These are phyloP conservation scores for Leptinotarsa peninsularis DNA, from an alignment of 2,888 invertebrate genomes.

Conservation along the genomic window DNA sequence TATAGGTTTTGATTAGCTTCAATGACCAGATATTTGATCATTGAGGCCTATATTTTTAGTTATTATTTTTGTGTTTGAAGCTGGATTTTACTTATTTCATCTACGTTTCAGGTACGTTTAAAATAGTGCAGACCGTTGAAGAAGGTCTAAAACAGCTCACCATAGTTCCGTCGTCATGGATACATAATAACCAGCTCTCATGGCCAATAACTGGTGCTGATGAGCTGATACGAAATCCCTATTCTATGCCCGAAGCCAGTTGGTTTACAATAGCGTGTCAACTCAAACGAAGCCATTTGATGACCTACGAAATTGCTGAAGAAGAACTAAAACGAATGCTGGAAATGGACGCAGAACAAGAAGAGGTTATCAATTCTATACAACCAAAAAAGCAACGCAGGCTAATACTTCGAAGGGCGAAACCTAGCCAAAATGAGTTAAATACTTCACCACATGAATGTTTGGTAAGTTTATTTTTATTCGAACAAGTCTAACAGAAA, in stretches of 20 bases:
- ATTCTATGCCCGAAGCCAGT: not conserved
- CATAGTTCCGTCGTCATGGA: not conserved
- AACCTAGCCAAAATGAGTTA: not conserved
- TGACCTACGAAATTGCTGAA: not conserved
- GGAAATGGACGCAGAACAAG: not conserved
- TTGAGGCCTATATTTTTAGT: too few species aligned
- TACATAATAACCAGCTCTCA: not conserved
- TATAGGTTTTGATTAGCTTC: too few species aligned
- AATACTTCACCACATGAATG: not conserved
- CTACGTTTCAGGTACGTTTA: not conserved
- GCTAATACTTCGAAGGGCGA: not conserved
- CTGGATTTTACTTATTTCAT: too few species aligned
- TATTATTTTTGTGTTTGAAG: too few species aligned
- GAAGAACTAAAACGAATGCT: constrained; percentile 7
- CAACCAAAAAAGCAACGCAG: too few species aligned
- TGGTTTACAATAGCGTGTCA: not conserved
- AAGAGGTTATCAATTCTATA: not conserved
- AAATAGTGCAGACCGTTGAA: not conserved
- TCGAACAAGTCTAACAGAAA: too few species aligned
- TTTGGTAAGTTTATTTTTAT: not conserved
- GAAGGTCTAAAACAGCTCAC: not conserved
- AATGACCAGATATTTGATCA: too few species aligned
- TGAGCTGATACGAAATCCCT: not conserved
- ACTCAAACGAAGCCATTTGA: not conserved
- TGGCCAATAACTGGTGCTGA: not conserved